Evolutionary conservation across 2,113 vertebrate species (phyloP).

Genomic region (Trichomycterus rosablanca): DNA sequence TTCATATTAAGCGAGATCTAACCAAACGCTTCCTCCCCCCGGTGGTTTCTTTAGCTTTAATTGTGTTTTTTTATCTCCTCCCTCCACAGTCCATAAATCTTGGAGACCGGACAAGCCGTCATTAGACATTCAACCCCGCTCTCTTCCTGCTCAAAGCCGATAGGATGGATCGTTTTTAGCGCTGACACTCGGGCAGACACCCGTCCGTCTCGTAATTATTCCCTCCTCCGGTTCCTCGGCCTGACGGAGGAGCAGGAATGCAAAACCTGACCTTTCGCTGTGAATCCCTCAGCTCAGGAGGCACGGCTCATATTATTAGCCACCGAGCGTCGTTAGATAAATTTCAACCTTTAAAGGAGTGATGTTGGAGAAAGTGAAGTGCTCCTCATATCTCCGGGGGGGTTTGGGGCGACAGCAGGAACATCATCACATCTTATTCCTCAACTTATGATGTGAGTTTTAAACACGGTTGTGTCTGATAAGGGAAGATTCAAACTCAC

Average conservation of each 20-base stretch:
- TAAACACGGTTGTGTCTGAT: too few relatives aligned
- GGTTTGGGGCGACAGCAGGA: background rate
- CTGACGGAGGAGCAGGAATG: conserved; percentile 27
- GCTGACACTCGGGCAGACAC: conserved; percentile 10
- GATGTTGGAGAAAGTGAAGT: conserved; percentile 4
- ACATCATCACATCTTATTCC: too few relatives aligned
- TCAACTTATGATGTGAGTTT: too few relatives aligned
- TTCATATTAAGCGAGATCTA: conserved; percentile 9
- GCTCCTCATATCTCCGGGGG: background rate
- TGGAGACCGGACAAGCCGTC: conserved; percentile 62
- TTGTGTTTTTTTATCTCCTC: conserved; percentile 64
- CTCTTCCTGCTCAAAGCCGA: conserved; percentile 63
- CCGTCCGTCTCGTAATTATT: conserved; percentile 34
- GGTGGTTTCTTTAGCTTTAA: conserved; percentile 45
- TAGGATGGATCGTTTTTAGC: conserved; percentile 45
- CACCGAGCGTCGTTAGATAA: conserved; percentile 34
- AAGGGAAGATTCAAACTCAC: too few relatives aligned
- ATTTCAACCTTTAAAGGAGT: conserved; percentile 33
- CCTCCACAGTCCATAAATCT: conserved; percentile 63
- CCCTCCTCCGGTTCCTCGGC: conserved; percentile 6
- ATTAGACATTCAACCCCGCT: conserved; percentile 65
- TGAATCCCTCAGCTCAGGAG: conserved; percentile 13
- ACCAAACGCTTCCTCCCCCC: background rate
- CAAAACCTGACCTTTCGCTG: conserved; percentile 48
- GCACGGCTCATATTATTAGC: conserved; percentile 43